Percentiles rank a stretch among this genome's conserved stretches.
Evolutionary conservation across 1,140 invertebrate species (phyloP).

Genomic region (Euura lappo): DNA sequence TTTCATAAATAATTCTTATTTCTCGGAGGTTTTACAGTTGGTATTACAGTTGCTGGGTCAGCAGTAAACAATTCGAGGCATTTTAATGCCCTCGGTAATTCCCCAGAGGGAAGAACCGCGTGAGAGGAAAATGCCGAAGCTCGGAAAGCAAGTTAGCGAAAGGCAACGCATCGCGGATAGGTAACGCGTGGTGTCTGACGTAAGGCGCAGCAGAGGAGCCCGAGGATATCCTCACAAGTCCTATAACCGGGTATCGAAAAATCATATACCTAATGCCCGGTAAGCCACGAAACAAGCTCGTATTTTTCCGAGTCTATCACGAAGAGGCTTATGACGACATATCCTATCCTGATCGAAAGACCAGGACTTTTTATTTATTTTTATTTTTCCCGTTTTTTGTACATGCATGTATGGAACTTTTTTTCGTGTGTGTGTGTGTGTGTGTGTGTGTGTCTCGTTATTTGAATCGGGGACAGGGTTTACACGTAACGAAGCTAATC

Average conservation of each 20-base stretch:
- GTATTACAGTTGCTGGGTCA: neutral
- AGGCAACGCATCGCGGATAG: neutral
- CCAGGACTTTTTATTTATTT: too few relatives aligned
- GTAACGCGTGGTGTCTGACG: neutral
- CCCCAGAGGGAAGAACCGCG: too few relatives aligned
- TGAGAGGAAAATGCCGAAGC: too few relatives aligned
- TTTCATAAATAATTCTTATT: neutral
- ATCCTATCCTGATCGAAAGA: too few relatives aligned
- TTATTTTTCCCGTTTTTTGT: too few relatives aligned
- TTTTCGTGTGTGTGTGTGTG: too few relatives aligned
- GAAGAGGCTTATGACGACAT: neutral
- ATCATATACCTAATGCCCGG: neutral
- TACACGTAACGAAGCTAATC: too few relatives aligned
- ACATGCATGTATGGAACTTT: too few relatives aligned
- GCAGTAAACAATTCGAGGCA: conserved; percentile 2
- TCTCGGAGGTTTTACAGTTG: neutral
- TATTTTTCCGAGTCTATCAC: neutral
- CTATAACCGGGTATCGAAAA: neutral
- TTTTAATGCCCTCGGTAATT: neutral
- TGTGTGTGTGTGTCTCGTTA: too few relatives aligned
- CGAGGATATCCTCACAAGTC: neutral
- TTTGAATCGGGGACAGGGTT: too few relatives aligned
- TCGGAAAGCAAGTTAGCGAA: too few relatives aligned
- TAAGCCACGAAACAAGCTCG: neutral
- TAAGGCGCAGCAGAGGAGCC: neutral